Conservation (phyloP, 2,113 vertebrate genomes). For the Phalacrocorax pelagicus region DNA sequence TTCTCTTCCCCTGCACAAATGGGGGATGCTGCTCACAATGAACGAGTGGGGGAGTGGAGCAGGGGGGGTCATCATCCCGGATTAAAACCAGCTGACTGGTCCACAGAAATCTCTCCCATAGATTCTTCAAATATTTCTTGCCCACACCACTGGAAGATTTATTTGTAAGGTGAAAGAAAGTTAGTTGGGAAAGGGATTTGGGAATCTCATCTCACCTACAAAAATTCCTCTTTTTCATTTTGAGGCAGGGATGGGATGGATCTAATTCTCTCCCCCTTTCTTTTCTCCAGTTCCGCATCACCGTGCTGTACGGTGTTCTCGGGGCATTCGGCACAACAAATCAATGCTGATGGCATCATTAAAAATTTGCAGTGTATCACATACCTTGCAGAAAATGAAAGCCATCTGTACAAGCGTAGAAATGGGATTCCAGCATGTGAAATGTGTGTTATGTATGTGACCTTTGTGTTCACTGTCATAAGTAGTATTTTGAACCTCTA, state of each 20-base stretch:
- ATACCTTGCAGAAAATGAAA: neutral
- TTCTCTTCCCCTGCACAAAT: slow-evolving; percentile 5
- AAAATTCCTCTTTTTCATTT: neutral
- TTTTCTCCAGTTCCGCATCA: neutral
- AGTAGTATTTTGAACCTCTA: neutral
- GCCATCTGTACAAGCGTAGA: neutral
- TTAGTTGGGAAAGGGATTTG: neutral
- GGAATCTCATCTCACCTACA: neutral
- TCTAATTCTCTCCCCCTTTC: neutral
- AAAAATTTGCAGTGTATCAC: neutral
- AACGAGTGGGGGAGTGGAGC: neutral
- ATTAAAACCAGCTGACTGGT: slow-evolving; percentile 42
- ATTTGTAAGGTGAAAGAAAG: neutral
- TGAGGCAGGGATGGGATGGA: neutral
- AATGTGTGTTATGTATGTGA: neutral
- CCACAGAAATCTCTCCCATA: neutral
- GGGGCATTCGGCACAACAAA: neutral
- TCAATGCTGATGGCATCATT: neutral
- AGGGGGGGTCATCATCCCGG: neutral
- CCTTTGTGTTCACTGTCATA: neutral
- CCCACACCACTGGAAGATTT: neutral
- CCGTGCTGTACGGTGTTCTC: neutral
- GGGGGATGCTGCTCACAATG: slow-evolving; percentile 11
- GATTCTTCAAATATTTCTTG: slow-evolving; percentile 47
- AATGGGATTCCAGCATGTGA: neutral